Percentiles rank a stretch among this genome's conserved stretches.
These are phyloP conservation scores for Hafferia zeledoni DNA, from an alignment of 2,797 vertebrate species.

Conservation along the genomic window DNA sequence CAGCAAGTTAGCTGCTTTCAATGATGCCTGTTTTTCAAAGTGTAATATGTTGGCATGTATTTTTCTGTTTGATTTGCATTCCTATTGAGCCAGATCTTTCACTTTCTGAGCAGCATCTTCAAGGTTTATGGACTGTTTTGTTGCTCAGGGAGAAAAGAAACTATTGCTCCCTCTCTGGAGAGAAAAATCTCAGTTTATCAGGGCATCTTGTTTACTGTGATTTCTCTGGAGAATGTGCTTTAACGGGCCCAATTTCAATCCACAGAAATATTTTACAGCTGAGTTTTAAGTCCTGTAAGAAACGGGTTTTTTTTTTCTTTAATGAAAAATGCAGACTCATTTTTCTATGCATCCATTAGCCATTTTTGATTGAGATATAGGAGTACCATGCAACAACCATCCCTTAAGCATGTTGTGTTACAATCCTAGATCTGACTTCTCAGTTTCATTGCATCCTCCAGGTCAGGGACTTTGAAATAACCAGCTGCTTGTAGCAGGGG, in stretches of 20 bases:
- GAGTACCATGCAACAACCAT: background rate
- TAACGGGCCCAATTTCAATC: background rate
- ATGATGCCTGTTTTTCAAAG: constrained; percentile 4
- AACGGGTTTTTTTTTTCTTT: background rate
- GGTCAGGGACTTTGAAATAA: background rate
- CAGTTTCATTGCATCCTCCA: background rate
- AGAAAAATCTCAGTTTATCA: background rate
- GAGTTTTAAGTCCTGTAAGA: background rate
- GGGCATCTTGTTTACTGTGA: background rate
- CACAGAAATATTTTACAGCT: background rate
- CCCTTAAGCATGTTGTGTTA: background rate
- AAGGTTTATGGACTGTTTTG: background rate
- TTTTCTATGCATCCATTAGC: background rate
- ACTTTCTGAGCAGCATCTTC: background rate
- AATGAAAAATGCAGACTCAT: background rate
- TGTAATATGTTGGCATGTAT: background rate
- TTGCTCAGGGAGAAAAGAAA: background rate
- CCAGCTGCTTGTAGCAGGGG: background rate
- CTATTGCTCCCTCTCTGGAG: background rate
- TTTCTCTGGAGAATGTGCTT: background rate
- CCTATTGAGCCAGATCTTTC: background rate
- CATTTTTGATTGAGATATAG: background rate
- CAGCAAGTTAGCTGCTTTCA: background rate
- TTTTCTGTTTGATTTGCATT: constrained; percentile 35
- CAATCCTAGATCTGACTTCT: background rate